These are phyloP conservation scores for Ophioderma brevispina DNA, from an alignment of 35 echinoderm and acorn worm genomes.

Conservation along the genomic window DNA sequence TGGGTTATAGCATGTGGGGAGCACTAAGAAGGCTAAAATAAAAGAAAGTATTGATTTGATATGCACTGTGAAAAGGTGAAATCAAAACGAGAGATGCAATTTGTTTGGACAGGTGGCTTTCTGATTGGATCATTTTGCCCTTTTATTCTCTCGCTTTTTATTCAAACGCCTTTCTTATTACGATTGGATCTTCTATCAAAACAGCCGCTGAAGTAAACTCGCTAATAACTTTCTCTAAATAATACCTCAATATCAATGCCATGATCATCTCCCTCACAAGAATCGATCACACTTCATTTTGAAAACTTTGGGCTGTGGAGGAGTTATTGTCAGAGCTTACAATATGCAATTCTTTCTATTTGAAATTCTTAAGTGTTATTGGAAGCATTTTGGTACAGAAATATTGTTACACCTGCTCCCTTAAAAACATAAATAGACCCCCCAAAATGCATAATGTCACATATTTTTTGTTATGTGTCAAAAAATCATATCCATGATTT, in stretches of 20 bases:
- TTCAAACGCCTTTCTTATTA: not conserved
- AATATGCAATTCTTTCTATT: no score
- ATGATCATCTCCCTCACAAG: no score
- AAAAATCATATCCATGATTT: no score
- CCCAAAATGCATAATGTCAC: no score
- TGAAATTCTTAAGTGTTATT: no score
- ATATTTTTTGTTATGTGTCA: no score
- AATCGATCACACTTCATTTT: no score
- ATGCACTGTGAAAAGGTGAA: conserved; percentile 6
- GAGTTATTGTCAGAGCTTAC: no score
- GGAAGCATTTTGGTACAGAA: no score
- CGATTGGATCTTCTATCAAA: not conserved
- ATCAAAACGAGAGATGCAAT: not conserved
- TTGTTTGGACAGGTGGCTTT: not conserved
- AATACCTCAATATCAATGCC: not conserved
- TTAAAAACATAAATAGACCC: no score
- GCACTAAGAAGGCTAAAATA: not conserved
- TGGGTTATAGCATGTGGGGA: not conserved
- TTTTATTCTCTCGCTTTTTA: not conserved
- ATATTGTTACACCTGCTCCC: no score
- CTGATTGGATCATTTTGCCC: conserved; percentile 12
- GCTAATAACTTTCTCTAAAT: conserved; percentile 8
- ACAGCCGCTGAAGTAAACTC: not conserved
- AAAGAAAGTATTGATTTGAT: not conserved
- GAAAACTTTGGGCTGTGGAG: no score